Conservation (phyloP, 1,140 invertebrate genomes). For the Atopsyche davidsoni region DNA sequence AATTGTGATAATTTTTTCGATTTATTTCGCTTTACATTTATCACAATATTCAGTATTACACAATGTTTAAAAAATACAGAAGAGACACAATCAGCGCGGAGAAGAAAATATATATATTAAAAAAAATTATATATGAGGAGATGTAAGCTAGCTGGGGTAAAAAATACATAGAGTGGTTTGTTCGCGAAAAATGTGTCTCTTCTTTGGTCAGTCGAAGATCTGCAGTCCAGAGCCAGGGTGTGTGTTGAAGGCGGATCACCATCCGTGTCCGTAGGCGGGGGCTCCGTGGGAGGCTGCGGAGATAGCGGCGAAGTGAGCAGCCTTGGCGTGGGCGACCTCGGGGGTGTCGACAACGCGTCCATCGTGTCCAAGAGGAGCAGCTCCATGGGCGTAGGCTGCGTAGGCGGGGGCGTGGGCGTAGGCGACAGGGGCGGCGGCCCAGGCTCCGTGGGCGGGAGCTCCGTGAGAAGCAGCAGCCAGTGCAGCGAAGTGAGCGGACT, state of each 20-base stretch:
- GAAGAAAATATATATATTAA: too few species aligned
- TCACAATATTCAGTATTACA: too few species aligned
- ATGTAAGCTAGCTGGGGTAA: too few species aligned
- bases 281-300: conserved; percentile 38
- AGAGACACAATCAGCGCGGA: too few species aligned
- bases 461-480: conserved; percentile 26
- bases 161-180: too few species aligned
- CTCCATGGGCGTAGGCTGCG: conserved; percentile 31
- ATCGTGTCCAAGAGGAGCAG: conserved; percentile 33
- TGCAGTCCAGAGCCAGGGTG: not conserved
- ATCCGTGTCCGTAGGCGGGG: not conserved
- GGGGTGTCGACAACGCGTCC: conserved; percentile 20
- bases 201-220: not conserved
- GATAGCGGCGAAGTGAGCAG: conserved; percentile 31
- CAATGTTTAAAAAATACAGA: too few species aligned
- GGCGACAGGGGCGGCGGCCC: too few species aligned
- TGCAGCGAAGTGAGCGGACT: conserved; percentile 41
- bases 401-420: not conserved
- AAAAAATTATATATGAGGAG: too few species aligned
- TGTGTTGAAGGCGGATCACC: not conserved
- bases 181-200: too few species aligned
- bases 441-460: conserved; percentile 2
- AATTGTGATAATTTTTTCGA: too few species aligned
- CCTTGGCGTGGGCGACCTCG: conserved; percentile 9
- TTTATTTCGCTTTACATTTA: too few species aligned